These are phyloP conservation scores for Jordanella pulchra DNA, from an alignment of 2,797 vertebrate genomes.

Conservation along the genomic window DNA sequence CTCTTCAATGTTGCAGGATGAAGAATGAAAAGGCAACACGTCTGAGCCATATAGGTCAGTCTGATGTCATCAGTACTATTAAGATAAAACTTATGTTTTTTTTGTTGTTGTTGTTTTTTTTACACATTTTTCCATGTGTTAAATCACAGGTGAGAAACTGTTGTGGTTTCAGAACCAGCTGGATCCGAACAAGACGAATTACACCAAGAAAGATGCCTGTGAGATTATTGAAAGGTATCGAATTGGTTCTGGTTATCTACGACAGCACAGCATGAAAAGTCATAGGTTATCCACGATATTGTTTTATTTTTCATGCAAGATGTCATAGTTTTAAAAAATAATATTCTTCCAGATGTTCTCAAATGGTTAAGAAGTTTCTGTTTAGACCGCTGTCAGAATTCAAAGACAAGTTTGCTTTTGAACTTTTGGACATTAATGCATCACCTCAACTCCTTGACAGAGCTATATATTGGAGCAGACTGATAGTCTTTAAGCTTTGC, in stretches of 20 bases:
- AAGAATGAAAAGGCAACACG: slow-evolving; percentile 90
- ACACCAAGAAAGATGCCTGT: slow-evolving; percentile 88
- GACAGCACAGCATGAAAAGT: no score
- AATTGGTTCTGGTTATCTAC: background rate
- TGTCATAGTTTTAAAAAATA: no score
- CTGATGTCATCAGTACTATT: background rate
- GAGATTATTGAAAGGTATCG: slow-evolving; percentile 86
- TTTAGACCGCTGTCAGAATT: no score
- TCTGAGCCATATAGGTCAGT: slow-evolving; percentile 85
- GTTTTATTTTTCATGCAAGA: no score
- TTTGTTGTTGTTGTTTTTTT: background rate
- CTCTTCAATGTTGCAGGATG: slow-evolving; percentile 70
- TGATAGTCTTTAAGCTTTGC: no score
- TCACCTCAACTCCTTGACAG: no score
- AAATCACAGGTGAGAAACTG: slow-evolving; percentile 88
- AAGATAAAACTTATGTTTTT: background rate
- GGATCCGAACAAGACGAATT: slow-evolving; percentile 82
- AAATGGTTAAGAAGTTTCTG: no score
- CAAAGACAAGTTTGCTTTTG: no score
- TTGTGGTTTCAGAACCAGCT: slow-evolving; percentile 92
- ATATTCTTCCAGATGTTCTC: no score
- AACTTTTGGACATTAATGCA: no score
- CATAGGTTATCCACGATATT: no score
- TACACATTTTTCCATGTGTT: background rate
- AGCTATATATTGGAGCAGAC: no score